A percentile compares a stretch with the other conserved stretches of the same genome.
These are phyloP conservation scores for Sinohyriopsis cumingii DNA, from an alignment of 2,888 invertebrate species.

Conservation along the genomic window DNA sequence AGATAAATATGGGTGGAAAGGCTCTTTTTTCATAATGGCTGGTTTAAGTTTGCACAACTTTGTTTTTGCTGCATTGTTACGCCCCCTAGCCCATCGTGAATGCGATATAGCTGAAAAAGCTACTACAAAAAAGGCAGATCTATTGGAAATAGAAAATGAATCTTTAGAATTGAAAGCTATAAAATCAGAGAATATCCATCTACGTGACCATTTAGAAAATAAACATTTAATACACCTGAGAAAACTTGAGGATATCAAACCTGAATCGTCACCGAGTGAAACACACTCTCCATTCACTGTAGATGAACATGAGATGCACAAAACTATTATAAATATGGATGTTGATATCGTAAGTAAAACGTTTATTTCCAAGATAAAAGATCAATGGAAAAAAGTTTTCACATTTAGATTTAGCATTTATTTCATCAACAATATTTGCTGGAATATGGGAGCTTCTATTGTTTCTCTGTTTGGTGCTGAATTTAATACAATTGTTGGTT, in stretches of 20 bases:
- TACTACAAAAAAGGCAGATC: no score
- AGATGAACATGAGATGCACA: no score
- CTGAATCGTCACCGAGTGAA: no score
- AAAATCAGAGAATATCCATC: not conserved
- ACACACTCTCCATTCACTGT: no score
- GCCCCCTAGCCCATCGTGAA: constrained; percentile 25
- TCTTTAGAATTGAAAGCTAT: constrained; percentile 1
- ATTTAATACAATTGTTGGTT: constrained; percentile 42
- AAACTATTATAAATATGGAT: not conserved
- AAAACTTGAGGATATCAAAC: not conserved
- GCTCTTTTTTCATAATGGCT: constrained; percentile 57
- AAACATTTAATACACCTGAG: not conserved
- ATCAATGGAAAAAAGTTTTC: constrained; percentile 25
- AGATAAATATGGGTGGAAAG: constrained; percentile 59
- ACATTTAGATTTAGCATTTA: constrained; percentile 52
- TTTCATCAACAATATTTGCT: constrained; percentile 58
- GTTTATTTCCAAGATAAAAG: constrained; percentile 4
- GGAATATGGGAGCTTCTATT: constrained; percentile 56
- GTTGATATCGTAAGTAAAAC: not conserved
- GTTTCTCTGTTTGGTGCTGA: constrained; percentile 52
- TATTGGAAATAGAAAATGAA: constrained; percentile 3
- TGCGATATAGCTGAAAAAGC: no score
- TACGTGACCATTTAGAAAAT: constrained; percentile 2
- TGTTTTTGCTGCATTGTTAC: constrained; percentile 52
- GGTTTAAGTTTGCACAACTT: constrained; percentile 58